Evolutionary conservation across 2,797 vertebrate genomes (phyloP).

Genomic region (Pseudomugil gertrudae): DNA sequence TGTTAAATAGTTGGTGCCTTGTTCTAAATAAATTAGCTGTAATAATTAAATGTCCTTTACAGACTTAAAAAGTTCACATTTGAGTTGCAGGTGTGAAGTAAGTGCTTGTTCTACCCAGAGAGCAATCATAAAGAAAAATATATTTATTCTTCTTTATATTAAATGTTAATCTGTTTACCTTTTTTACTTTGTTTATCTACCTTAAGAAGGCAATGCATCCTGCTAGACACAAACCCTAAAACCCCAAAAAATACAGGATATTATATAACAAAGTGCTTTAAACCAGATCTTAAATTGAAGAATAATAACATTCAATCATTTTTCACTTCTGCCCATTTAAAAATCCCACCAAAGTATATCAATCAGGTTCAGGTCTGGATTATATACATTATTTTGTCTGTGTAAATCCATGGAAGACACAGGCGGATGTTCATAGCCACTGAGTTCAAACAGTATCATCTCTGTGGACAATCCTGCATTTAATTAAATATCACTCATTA

Average conservation of each 20-base stretch:
- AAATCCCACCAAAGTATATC: no score
- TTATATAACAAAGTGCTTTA: no score
- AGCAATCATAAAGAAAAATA: neutral
- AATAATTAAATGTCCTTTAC: neutral
- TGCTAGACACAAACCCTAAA: no score
- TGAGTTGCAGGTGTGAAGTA: neutral
- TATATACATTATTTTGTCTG: no score
- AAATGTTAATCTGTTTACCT: neutral
- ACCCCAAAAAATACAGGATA: no score
- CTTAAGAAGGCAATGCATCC: no score
- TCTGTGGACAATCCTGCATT: slow-evolving; percentile 10
- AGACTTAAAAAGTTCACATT: no score
- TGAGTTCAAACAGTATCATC: slow-evolving; percentile 16
- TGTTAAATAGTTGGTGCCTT: neutral
- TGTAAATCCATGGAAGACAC: neutral
- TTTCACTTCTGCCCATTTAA: no score
- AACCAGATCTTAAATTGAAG: no score
- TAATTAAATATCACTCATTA: slow-evolving; percentile 26
- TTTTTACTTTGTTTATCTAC: neutral
- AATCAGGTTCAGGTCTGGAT: no score
- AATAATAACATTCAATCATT: neutral
- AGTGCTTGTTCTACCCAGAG: neutral
- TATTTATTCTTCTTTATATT: neutral
- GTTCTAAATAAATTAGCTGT: neutral
- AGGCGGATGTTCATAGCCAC: neutral